Conservation (phyloP, 2,888 invertebrate species). For the Pediacus dermestoides region DNA sequence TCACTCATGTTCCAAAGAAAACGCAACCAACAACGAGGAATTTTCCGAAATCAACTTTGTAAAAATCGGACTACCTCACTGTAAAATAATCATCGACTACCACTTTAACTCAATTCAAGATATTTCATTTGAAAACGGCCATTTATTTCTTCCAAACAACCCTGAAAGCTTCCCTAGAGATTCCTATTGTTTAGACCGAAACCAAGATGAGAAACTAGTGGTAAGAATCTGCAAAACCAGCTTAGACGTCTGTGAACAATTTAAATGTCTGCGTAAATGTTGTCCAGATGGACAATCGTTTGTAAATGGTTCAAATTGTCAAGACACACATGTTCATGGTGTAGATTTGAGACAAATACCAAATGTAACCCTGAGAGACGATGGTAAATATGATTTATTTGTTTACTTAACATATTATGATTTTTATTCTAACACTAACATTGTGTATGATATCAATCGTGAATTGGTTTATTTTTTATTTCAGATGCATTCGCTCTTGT, state of each 20-base stretch:
- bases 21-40: neutral
- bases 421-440: neutral
- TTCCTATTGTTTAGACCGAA: constrained; percentile 30
- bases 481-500: constrained; percentile 25
- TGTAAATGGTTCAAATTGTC: constrained; percentile 35
- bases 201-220: constrained; percentile 19
- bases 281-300: constrained; percentile 55
- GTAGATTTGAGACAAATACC: constrained; percentile 27
- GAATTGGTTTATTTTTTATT: no score
- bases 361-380: no score
- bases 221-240: constrained; percentile 30
- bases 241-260: constrained; percentile 27
- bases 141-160: constrained; percentile 1
- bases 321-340: constrained; percentile 31
- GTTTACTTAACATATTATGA: neutral
- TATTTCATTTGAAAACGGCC: constrained; percentile 5
- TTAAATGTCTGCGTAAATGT: constrained; percentile 53
- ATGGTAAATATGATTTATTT: constrained; percentile 14
- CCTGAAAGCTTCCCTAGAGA: constrained; percentile 12
- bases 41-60: no score
- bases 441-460: neutral
- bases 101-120: constrained; percentile 7
- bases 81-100: constrained; percentile 31
- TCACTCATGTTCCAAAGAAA: constrained; percentile 9
- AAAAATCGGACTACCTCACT: constrained; percentile 21